Percentiles rank a stretch among this genome's conserved stretches.
Conservation (phyloP, 2,797 vertebrate genomes). For the Molossus molossus region DNA sequence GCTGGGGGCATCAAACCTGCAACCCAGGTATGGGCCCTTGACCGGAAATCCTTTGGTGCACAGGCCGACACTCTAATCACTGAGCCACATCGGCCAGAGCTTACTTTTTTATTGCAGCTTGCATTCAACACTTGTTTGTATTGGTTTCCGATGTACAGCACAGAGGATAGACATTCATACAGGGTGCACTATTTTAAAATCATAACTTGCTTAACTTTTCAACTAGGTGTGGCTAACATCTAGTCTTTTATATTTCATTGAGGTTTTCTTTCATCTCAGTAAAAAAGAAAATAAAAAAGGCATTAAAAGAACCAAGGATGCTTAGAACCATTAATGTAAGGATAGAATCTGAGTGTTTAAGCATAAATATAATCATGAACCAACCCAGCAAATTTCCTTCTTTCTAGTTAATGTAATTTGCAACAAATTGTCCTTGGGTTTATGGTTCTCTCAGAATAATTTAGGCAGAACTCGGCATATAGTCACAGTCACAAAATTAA, state of each 20-base stretch:
- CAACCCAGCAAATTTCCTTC: not conserved
- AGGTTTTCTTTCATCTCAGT: not conserved
- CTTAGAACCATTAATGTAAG: not conserved
- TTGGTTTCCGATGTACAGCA: not conserved
- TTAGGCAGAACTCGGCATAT: not conserved
- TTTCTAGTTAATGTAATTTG: not conserved
- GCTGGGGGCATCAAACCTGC: no score
- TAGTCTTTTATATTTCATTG: not conserved
- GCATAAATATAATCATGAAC: slow-evolving; percentile 21
- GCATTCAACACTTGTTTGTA: not conserved
- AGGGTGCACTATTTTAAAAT: slow-evolving; percentile 9
- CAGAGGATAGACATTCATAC: not conserved
- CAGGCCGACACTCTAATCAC: no score
- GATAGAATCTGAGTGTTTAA: not conserved
- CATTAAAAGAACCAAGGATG: not conserved
- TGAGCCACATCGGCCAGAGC: no score
- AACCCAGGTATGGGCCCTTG: no score
- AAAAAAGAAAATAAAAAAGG: not conserved
- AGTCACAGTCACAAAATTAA: not conserved
- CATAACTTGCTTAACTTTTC: not conserved
- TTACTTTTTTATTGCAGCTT: not conserved
- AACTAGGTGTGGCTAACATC: not conserved
- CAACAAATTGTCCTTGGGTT: not conserved
- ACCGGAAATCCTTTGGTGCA: no score
- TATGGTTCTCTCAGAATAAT: not conserved